Conservation (phyloP, 2,113 vertebrate genomes). For the Phodopus roborovskii region DNA sequence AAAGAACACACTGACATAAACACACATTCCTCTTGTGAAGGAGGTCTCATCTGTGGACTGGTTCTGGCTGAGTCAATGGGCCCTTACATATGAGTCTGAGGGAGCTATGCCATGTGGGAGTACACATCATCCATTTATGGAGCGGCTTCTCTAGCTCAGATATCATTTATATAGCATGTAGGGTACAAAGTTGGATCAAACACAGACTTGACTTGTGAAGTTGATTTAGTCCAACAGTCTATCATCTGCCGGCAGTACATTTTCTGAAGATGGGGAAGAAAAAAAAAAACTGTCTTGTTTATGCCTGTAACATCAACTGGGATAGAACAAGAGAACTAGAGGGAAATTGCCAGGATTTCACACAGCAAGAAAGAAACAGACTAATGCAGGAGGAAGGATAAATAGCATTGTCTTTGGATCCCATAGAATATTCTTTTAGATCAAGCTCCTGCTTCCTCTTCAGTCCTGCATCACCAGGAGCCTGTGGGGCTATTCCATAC, state of each 20-base stretch:
- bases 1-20: conserved; percentile 72
- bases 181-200: conserved; percentile 42
- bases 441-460: not conserved
- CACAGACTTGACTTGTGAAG: conserved; percentile 10
- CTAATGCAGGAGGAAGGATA: not conserved
- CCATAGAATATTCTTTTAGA: not conserved
- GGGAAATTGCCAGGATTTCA: not conserved
- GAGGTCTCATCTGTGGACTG: not conserved
- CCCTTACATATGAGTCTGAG: conserved; percentile 48
- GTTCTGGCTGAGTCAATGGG: conserved; percentile 21
- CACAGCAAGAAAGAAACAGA: not conserved
- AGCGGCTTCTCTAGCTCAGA: conserved; percentile 50
- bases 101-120: not conserved
- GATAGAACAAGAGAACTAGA: conserved; percentile 7
- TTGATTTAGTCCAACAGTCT: not conserved
- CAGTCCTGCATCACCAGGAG: not conserved
- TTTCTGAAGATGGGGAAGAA: conserved; percentile 32
- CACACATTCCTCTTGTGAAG: conserved; percentile 59
- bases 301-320: not conserved
- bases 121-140: conserved; percentile 50
- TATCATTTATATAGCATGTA: conserved; percentile 21
- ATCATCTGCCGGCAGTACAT: not conserved
- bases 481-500: too few relatives aligned
- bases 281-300: conserved; percentile 17
- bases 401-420: not conserved